These are phyloP conservation scores for Pseudobourletiella spinata DNA, from an alignment of 1,140 invertebrate genomes.

Conservation along the genomic window DNA sequence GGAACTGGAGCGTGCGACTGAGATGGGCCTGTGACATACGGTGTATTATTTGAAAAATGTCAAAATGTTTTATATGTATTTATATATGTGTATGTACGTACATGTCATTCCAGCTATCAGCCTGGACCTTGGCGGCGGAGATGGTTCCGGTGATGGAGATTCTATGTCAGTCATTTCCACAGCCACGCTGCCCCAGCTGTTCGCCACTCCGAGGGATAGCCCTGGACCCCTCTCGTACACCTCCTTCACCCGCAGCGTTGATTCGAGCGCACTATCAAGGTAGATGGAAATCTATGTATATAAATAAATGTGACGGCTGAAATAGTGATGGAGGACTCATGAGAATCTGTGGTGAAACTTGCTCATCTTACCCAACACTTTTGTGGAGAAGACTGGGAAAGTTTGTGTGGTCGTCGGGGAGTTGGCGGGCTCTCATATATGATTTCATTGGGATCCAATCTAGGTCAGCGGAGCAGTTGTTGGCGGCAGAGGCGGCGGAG, in stretches of 20 bases:
- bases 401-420: too few relatives aligned
- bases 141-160: slow-evolving; percentile 59
- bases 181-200: slow-evolving; percentile 53
- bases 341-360: too few relatives aligned
- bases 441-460: too few relatives aligned
- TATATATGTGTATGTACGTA: too few relatives aligned
- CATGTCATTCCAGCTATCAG: slow-evolving; percentile 54
- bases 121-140: slow-evolving; percentile 46
- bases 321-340: background rate
- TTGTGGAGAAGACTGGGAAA: too few relatives aligned
- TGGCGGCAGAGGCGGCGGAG: slow-evolving; percentile 49
- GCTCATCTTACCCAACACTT: too few relatives aligned
- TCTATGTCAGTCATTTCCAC: slow-evolving; percentile 63
- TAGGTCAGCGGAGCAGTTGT: slow-evolving; percentile 65
- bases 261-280: slow-evolving; percentile 59
- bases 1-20: background rate
- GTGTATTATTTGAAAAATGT: too few relatives aligned
- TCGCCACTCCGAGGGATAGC: slow-evolving; percentile 33
- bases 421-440: slow-evolving; percentile 4
- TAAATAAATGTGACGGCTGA: background rate
- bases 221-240: slow-evolving; percentile 33
- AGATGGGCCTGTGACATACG: too few relatives aligned
- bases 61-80: too few relatives aligned
- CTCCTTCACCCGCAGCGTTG: slow-evolving; percentile 63
- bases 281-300: slow-evolving; percentile 33